Evolutionary conservation across 2,797 vertebrate genomes (phyloP).

Genomic region (Karalla daura): DNA sequence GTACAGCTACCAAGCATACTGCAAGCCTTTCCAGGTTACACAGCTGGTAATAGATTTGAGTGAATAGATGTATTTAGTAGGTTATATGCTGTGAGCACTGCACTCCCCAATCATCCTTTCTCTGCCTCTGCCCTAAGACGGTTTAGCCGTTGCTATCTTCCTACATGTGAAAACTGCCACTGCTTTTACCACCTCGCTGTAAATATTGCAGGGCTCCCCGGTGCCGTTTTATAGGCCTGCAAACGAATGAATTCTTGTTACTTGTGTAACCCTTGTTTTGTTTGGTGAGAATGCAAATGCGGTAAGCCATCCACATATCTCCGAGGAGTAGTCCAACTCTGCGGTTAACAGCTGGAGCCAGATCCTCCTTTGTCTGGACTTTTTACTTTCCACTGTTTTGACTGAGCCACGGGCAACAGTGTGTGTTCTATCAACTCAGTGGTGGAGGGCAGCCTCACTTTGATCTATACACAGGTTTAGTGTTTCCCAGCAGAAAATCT

Average conservation of each 20-base stretch:
- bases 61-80: no score
- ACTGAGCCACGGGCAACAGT: slow-evolving; percentile 39
- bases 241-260: slow-evolving; percentile 29
- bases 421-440: slow-evolving; percentile 42
- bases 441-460: slow-evolving; percentile 46
- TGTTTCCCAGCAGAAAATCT: slow-evolving; percentile 59
- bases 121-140: no score
- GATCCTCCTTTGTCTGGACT: slow-evolving; percentile 35
- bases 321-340: slow-evolving; percentile 25
- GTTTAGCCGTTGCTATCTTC: background rate
- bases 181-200: slow-evolving; percentile 25
- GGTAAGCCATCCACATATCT: slow-evolving; percentile 22
- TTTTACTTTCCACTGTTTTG: slow-evolving; percentile 42
- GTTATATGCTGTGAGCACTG: background rate
- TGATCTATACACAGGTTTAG: slow-evolving; percentile 60
- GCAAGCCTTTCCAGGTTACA: no score
- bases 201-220: slow-evolving; percentile 28
- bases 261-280: slow-evolving; percentile 22
- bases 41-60: no score
- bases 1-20: no score
- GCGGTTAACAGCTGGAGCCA: slow-evolving; percentile 18
- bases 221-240: background rate
- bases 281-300: slow-evolving; percentile 30
- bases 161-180: background rate
- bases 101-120: slow-evolving; percentile 2